A percentile compares a stretch with the other conserved stretches of the same genome.
Conservation (phyloP, 2,888 invertebrate genomes). For the Sepioteuthis lessoniana region DNA sequence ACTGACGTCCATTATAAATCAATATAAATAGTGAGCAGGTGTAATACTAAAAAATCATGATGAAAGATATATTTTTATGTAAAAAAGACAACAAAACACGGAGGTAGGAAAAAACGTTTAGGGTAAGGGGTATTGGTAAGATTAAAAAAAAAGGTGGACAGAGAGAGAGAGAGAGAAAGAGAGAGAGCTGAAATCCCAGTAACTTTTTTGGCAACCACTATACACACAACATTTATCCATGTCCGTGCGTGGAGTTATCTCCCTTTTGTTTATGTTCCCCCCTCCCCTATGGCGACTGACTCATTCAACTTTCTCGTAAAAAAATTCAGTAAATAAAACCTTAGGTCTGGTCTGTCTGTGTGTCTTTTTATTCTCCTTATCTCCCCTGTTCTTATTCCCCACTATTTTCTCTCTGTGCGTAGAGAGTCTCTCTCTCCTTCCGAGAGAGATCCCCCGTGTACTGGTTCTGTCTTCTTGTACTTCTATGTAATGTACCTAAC, state of each 20-base stretch:
- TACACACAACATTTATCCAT: background rate
- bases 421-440: constrained; percentile 33
- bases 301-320: constrained; percentile 47
- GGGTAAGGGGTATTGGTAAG: background rate
- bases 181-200: background rate
- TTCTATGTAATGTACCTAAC: background rate
- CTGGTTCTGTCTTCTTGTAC: background rate
- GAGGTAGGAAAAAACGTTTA: background rate
- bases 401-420: background rate
- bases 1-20: background rate
- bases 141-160: background rate
- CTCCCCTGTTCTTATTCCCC: constrained; percentile 39
- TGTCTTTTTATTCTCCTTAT: constrained; percentile 44
- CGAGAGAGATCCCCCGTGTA: constrained; percentile 14
- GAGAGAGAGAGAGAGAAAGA: background rate
- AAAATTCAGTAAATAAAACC: constrained; percentile 48
- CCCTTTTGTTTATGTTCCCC: constrained; percentile 46
- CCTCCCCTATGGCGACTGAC: constrained; percentile 46
- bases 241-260: constrained; percentile 38
- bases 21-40: background rate
- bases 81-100: background rate
- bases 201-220: background rate
- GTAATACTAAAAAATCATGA: background rate
- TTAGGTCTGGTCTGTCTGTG: constrained; percentile 48
- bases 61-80: background rate